Conservation (phyloP, 30 jellyfish, hydroid and myxozoan species). For the Chironex yamaguchii region DNA sequence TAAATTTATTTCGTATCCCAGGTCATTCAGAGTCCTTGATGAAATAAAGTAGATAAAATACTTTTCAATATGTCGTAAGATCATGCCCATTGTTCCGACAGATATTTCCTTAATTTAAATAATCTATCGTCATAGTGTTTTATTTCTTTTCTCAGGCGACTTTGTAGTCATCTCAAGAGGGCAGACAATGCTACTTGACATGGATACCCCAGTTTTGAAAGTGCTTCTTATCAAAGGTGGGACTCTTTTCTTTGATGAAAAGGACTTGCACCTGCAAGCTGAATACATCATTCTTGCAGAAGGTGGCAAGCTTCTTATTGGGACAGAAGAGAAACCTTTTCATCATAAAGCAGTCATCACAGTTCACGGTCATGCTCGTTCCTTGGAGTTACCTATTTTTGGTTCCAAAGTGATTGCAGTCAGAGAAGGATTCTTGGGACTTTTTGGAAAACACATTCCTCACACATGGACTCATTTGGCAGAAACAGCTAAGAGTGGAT, state of each 20-base stretch:
- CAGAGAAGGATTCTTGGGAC: slow-evolving; percentile 85
- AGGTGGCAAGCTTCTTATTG: slow-evolving; percentile 80
- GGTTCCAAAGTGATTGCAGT: slow-evolving; percentile 92
- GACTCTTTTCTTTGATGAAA: slow-evolving; percentile 84
- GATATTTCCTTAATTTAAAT: too few species aligned
- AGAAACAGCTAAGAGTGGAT: slow-evolving; percentile 81
- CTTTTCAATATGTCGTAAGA: too few species aligned
- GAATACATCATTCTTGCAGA: slow-evolving; percentile 84
- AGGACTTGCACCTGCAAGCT: slow-evolving; percentile 79
- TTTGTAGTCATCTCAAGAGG: slow-evolving; percentile 71
- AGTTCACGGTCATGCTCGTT: slow-evolving; percentile 93
- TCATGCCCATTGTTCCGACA: too few species aligned
- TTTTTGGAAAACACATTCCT: slow-evolving; percentile 82
- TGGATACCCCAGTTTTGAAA: slow-evolving; percentile 83
- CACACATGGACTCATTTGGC: slow-evolving; percentile 90
- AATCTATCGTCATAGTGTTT: background rate
- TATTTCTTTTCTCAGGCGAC: slow-evolving; percentile 65
- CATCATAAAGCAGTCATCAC: slow-evolving; percentile 85
- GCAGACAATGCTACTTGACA: slow-evolving; percentile 88
- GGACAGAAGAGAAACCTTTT: slow-evolving; percentile 85
- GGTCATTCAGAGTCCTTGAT: too few species aligned
- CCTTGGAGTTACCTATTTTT: slow-evolving; percentile 93
- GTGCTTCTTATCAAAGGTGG: slow-evolving; percentile 88
- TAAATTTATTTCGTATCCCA: too few species aligned
- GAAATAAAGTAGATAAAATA: too few species aligned